A percentile compares a stretch with the other conserved stretches of the same genome.
phyloP scores from a whole-genome alignment of 1,140 invertebrate species.

The Aphis gossypii region DNA sequence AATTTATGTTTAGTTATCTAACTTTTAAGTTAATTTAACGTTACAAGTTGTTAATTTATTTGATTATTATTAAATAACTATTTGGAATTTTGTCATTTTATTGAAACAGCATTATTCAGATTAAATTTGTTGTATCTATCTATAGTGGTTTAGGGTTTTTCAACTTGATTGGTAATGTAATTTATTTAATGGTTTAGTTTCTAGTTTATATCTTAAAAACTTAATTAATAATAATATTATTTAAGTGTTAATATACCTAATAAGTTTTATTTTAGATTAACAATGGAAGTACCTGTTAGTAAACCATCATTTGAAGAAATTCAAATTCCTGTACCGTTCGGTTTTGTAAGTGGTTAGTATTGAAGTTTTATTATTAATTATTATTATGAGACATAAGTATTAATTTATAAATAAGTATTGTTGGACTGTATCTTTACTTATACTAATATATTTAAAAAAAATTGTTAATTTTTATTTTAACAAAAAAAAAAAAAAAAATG shows the following conservation, averaged over 20 bases:
- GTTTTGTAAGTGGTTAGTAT: constrained; percentile 46
- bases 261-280: constrained; percentile 25
- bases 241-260: too few relatives aligned
- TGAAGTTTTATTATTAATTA: not conserved
- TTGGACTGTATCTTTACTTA: not conserved
- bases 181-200: not conserved
- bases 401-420: not conserved
- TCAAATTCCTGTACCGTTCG: constrained; percentile 46
- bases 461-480: not conserved
- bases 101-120: not conserved
- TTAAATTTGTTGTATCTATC: not conserved
- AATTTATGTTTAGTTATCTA: not conserved
- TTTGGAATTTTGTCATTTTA: not conserved
- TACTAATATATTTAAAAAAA: not conserved
- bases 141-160: not conserved
- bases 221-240: not conserved
- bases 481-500: not conserved
- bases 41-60: not conserved
- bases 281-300: not conserved
- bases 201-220: not conserved
- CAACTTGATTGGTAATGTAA: not conserved
- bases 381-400: not conserved
- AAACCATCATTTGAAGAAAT: constrained; percentile 44
- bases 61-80: not conserved
- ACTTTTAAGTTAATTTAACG: not conserved